Conservation (phyloP, 2,797 vertebrate species). For the Champsocephalus gunnari region DNA sequence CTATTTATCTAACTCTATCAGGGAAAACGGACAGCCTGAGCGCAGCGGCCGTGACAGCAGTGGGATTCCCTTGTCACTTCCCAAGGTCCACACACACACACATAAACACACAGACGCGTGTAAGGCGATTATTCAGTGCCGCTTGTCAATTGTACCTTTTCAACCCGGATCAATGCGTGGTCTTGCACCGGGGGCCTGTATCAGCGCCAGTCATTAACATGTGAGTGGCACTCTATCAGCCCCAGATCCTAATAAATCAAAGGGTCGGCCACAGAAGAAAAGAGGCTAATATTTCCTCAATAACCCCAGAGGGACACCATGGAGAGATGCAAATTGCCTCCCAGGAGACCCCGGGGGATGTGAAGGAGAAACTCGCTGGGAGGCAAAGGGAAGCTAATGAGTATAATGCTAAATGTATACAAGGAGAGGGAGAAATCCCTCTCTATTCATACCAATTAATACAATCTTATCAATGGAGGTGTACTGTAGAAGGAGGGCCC, state of each 20-base stretch:
- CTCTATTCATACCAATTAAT: constrained; percentile 87
- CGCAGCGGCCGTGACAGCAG: constrained; percentile 68
- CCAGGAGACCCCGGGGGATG: constrained; percentile 82
- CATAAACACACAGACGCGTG: constrained; percentile 41
- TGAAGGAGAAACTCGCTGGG: constrained; percentile 82
- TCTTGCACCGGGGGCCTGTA: constrained; percentile 72
- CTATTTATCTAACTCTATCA: constrained; percentile 71
- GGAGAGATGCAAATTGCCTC: constrained; percentile 88
- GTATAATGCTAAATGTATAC: constrained; percentile 89
- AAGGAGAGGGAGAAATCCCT: constrained; percentile 71
- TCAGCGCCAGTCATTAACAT: constrained; percentile 83
- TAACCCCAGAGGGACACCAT: constrained; percentile 83
- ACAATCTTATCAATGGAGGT: constrained; percentile 84
- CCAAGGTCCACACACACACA: constrained; percentile 53
- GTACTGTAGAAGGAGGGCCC: constrained; percentile 68
- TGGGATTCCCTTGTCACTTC: constrained; percentile 75
- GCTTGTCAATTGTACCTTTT: constrained; percentile 84
- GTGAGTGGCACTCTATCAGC: constrained; percentile 81
- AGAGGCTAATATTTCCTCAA: constrained; percentile 85
- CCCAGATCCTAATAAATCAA: constrained; percentile 82
- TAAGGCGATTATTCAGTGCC: constrained; percentile 79
- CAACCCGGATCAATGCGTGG: constrained; percentile 82
- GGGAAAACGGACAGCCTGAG: constrained; percentile 68
- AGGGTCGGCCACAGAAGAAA: constrained; percentile 79
- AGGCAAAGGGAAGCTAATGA: constrained; percentile 87